phyloP scores from a whole-genome alignment of 1,140 invertebrate genomes.

The Stenopsyche tienmushanensis region DNA sequence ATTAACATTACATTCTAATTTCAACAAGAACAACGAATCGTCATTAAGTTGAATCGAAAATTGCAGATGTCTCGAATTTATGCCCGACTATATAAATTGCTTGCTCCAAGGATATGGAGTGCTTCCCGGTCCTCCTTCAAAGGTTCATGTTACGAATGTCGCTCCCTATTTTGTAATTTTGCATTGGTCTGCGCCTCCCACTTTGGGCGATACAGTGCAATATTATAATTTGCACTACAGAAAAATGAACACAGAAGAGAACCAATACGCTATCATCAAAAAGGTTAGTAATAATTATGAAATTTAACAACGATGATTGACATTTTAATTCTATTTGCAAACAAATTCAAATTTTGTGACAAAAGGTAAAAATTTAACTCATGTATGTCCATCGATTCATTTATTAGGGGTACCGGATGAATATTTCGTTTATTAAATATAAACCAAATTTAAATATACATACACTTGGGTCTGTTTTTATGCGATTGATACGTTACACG shows the following conservation, averaged over 20 bases:
- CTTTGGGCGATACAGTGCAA: constrained; percentile 68
- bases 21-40: no score
- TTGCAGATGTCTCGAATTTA: constrained; percentile 74
- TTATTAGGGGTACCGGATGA: no score
- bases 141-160: constrained; percentile 69
- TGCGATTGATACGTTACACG: no score
- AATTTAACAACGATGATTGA: constrained; percentile 24
- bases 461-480: no score
- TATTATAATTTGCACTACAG: constrained; percentile 70
- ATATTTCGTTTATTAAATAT: no score
- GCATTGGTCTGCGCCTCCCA: constrained; percentile 73
- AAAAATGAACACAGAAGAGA: constrained; percentile 51
- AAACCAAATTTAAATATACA: no score
- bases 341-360: neutral
- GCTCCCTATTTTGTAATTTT: constrained; percentile 74
- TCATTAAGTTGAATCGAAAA: no score
- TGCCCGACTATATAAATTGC: constrained; percentile 76
- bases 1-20: no score
- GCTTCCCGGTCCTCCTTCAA: constrained; percentile 67
- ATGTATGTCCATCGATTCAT: no score
- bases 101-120: constrained; percentile 81
- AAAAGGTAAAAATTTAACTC: neutral
- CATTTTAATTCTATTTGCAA: constrained; percentile 23
- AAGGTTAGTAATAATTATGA: constrained; percentile 48
- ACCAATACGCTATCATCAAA: constrained; percentile 55